Evolutionary conservation across 2,113 vertebrate genomes (phyloP).

Genomic region (Melanerpes aurifrons): DNA sequence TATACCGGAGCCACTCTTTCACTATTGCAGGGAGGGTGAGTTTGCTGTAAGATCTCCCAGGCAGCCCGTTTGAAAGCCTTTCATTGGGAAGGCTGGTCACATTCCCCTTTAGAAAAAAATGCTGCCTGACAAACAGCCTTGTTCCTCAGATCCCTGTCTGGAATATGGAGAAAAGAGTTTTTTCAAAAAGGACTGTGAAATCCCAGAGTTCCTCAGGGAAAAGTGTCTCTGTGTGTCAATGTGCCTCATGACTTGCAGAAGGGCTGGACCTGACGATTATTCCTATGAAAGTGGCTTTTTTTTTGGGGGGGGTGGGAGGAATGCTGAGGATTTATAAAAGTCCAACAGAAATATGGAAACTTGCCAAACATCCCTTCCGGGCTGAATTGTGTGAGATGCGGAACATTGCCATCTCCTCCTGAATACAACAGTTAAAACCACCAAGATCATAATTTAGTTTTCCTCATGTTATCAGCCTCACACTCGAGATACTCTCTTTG

Average conservation of each 20-base stretch:
- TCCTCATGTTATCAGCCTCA: neutral
- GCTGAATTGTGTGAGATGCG: neutral
- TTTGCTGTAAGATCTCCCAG: neutral
- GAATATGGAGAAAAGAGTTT: neutral
- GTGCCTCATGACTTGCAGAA: neutral
- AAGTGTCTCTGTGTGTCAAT: neutral
- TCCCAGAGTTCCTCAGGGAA: neutral
- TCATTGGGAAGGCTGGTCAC: conserved; percentile 42
- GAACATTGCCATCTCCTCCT: neutral
- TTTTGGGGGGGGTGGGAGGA: neutral
- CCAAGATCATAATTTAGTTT: neutral
- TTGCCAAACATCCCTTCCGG: neutral
- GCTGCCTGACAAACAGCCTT: conserved; percentile 4
- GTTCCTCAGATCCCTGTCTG: neutral
- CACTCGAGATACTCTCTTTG: neutral
- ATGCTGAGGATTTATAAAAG: neutral
- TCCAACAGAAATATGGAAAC: neutral
- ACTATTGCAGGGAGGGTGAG: neutral
- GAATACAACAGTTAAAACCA: neutral
- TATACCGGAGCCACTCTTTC: neutral
- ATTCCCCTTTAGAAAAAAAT: conserved; percentile 36
- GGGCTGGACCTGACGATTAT: neutral
- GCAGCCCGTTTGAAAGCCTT: conserved; percentile 31
- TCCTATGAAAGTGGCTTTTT: neutral
- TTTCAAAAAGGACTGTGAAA: neutral